These are phyloP conservation scores for Melanotaenia trifasciata DNA, from an alignment of 2,797 vertebrate species.

Conservation along the genomic window DNA sequence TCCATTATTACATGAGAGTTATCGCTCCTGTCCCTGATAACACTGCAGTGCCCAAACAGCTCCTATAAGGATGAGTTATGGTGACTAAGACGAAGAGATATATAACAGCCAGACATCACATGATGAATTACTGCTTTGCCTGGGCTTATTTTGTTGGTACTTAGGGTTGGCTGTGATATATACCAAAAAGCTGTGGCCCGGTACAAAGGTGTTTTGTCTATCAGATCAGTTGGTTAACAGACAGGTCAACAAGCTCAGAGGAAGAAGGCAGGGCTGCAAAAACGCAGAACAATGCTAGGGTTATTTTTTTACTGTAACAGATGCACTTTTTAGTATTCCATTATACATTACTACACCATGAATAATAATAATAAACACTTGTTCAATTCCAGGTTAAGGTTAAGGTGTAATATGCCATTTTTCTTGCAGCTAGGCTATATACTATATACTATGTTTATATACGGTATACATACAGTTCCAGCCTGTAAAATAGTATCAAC, in stretches of 20 bases:
- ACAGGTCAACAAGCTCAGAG: conserved; percentile 40
- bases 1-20: conserved; percentile 83
- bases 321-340: not conserved
- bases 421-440: too few species aligned
- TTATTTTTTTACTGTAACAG: conserved; percentile 22
- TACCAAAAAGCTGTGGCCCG: conserved; percentile 59
- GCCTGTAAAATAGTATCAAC: too few species aligned
- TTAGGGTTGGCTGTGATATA: conserved; percentile 74
- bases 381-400: too few species aligned
- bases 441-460: too few species aligned
- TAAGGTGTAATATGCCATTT: too few species aligned
- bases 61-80: conserved; percentile 81
- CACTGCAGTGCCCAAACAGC: conserved; percentile 76
- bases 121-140: conserved; percentile 78
- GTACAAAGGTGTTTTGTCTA: conserved; percentile 61
- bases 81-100: conserved; percentile 74
- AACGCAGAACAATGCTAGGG: conserved; percentile 15
- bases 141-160: conserved; percentile 73
- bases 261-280: conserved; percentile 12
- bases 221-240: conserved; percentile 49
- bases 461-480: too few species aligned
- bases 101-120: conserved; percentile 71
- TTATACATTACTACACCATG: conserved; percentile 19
- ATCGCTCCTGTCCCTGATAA: conserved; percentile 75
- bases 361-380: not conserved